Percentiles rank a stretch among this genome's conserved stretches.
Conservation (phyloP, 2,888 invertebrate species). For the Aproaerema taeniolella region DNA sequence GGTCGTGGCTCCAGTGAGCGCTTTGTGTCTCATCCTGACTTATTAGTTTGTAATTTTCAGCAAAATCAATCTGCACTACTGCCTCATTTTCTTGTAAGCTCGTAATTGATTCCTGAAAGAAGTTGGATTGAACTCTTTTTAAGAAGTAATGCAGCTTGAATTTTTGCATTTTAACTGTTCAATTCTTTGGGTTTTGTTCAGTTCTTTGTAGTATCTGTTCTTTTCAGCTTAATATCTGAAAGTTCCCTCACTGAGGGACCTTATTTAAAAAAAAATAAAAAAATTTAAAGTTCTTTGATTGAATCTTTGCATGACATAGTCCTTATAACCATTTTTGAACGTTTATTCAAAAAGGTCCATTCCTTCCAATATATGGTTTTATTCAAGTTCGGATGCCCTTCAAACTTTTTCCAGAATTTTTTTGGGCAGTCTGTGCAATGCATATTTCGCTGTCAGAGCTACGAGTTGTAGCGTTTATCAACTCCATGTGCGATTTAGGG, state of each 20-base stretch:
- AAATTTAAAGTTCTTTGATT: conserved; percentile 2
- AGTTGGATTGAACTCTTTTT: conserved; percentile 11
- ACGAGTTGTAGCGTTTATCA: neutral
- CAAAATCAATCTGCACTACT: conserved; percentile 18
- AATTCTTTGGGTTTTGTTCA: no score
- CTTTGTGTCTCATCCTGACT: conserved; percentile 9
- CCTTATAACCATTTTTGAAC: neutral
- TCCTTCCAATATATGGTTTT: neutral
- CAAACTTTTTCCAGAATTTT: neutral
- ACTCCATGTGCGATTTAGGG: conserved; percentile 7
- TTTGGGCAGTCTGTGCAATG: neutral
- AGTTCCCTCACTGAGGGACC: no score
- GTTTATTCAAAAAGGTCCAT: neutral
- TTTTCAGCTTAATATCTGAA: no score
- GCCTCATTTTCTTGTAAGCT: conserved; percentile 8
- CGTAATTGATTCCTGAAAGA: conserved; percentile 8
- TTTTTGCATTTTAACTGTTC: conserved; percentile 3
- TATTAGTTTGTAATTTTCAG: conserved; percentile 14
- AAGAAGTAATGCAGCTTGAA: conserved; percentile 13
- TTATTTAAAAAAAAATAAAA: no score
- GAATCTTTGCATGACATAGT: neutral
- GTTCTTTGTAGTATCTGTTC: no score
- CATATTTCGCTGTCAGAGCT: neutral
- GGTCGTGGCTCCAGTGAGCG: conserved; percentile 3
- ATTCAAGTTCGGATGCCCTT: neutral